Evolutionary conservation across 2,888 invertebrate genomes (phyloP).

Genomic region (Ophion ventricosus): DNA sequence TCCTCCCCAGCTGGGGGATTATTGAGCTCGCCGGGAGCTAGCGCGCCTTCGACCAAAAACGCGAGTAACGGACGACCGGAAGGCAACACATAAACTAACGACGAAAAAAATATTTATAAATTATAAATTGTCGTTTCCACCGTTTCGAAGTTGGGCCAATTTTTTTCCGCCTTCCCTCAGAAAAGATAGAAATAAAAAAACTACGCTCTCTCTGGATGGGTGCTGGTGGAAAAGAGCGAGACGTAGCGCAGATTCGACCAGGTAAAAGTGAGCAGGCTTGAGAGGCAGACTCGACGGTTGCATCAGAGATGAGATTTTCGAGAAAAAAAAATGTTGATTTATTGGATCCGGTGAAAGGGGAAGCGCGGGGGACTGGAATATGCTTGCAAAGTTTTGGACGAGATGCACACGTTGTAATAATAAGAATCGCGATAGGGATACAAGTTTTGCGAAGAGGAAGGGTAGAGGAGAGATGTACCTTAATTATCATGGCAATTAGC

Average conservation of each 20-base stretch:
- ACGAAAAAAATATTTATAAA: background rate
- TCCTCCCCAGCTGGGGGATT: background rate
- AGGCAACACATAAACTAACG: background rate
- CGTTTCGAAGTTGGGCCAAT: too few relatives aligned
- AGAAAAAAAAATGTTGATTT: background rate
- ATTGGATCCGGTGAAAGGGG: background rate
- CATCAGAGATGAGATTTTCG: too few relatives aligned
- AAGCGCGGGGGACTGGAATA: too few relatives aligned
- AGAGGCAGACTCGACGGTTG: too few relatives aligned
- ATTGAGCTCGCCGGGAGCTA: background rate
- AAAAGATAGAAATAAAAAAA: too few relatives aligned
- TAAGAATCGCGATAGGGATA: background rate
- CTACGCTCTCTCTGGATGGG: too few relatives aligned
- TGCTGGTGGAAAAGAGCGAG: too few relatives aligned
- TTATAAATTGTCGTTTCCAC: background rate
- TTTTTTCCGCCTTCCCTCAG: too few relatives aligned
- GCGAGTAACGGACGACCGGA: background rate
- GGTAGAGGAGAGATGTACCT: constrained; percentile 36
- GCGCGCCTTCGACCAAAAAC: background rate
- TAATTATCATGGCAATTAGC: constrained; percentile 66
- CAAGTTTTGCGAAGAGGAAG: constrained; percentile 3
- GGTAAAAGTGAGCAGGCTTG: too few relatives aligned
- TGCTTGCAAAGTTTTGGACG: too few relatives aligned
- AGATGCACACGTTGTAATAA: too few relatives aligned
- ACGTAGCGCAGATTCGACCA: too few relatives aligned